Conservation (phyloP, 53 echinoderm and acorn worm genomes). For the Hippasteria phrygiana region DNA sequence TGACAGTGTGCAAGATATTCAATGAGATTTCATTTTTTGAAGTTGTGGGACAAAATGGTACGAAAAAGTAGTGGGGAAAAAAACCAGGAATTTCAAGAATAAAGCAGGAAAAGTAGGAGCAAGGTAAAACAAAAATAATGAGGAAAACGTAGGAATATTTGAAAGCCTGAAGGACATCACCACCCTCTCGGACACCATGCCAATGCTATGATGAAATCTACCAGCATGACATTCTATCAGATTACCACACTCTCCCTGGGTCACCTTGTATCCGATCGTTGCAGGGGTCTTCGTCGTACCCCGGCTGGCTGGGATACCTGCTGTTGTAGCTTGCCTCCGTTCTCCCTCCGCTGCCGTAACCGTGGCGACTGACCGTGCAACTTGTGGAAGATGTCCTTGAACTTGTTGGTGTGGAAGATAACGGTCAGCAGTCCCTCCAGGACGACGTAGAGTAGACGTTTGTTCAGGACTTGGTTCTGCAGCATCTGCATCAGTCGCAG, state of each 20-base stretch:
- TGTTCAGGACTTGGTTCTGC: constrained; percentile 89
- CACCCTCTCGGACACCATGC: background rate
- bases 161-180: too few species aligned
- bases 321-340: constrained; percentile 44
- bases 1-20: too few species aligned
- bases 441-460: constrained; percentile 91
- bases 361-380: constrained; percentile 93
- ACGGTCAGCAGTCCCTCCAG: constrained; percentile 84
- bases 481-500: constrained; percentile 93
- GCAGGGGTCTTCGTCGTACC: constrained; percentile 8
- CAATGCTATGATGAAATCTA: too few species aligned
- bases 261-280: constrained; percentile 74
- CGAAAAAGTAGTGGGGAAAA: too few species aligned
- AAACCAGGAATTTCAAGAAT: too few species aligned
- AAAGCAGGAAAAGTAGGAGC: too few species aligned
- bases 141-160: too few species aligned
- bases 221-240: background rate
- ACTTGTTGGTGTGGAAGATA: constrained; percentile 88
- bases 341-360: constrained; percentile 85
- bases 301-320: constrained; percentile 24
- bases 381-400: constrained; percentile 84
- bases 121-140: too few species aligned
- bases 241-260: constrained; percentile 27
- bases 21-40: too few species aligned
- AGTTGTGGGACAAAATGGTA: too few species aligned